These are phyloP conservation scores for Rhynchophorus ferrugineus DNA, from an alignment of 1,140 invertebrate species.

Conservation along the genomic window DNA sequence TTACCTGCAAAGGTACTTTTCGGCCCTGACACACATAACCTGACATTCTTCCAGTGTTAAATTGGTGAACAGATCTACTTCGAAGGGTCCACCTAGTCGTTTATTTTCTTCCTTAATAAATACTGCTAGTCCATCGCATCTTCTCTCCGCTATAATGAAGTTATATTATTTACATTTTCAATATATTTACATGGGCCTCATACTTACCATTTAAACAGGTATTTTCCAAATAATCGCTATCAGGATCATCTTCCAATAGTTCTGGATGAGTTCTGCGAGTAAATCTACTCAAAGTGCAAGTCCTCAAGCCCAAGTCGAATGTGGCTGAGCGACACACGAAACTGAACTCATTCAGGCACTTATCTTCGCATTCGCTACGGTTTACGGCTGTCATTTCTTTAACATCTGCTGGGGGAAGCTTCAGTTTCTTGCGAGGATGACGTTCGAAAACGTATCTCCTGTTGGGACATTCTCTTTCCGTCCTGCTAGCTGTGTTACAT, in stretches of 20 bases:
- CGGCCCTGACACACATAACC: conserved; percentile 37
- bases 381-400: conserved; percentile 75
- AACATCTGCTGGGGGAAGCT: conserved; percentile 65
- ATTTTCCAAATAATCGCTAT: conserved; percentile 85
- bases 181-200: too few species aligned
- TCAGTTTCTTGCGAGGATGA: conserved; percentile 73
- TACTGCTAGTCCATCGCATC: conserved; percentile 76
- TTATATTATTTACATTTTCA: too few species aligned
- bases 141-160: conserved; percentile 57
- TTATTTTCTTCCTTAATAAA: conserved; percentile 86
- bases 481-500: conserved; percentile 60
- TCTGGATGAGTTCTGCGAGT: conserved; percentile 79
- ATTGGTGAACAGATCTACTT: conserved; percentile 78
- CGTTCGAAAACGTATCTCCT: conserved; percentile 80
- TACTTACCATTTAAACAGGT: conserved; percentile 76
- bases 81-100: conserved; percentile 76
- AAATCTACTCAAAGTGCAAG: conserved; percentile 71
- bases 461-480: conserved; percentile 79
- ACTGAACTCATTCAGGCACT: conserved; percentile 80
- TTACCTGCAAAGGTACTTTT: conserved; percentile 69
- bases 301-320: conserved; percentile 66
- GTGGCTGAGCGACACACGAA: conserved; percentile 82
- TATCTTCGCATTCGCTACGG: conserved; percentile 82
- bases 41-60: conserved; percentile 76
- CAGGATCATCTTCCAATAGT: conserved; percentile 72